Percentiles rank a stretch among this genome's conserved stretches.
These are phyloP conservation scores for Luscinia megarhynchos DNA, from an alignment of 2,797 vertebrate species.

Conservation along the genomic window DNA sequence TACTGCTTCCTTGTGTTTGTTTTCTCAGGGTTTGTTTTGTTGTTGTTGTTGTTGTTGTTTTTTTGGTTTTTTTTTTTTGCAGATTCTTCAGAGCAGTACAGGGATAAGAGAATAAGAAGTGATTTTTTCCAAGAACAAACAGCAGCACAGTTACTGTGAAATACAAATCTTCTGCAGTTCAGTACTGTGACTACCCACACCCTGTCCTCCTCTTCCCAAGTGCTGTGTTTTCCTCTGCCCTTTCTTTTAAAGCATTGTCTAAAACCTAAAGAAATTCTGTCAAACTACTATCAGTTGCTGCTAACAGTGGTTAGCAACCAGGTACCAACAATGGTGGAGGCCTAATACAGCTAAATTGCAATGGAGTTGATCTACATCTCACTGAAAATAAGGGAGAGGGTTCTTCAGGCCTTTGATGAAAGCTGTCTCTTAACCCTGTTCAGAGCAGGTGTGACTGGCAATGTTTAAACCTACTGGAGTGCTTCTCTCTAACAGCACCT, in stretches of 20 bases:
- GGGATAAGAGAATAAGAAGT: constrained; percentile 18
- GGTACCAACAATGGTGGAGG: not conserved
- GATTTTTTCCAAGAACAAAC: not conserved
- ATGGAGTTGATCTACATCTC: not conserved
- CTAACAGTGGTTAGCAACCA: not conserved
- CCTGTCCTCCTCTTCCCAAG: not conserved
- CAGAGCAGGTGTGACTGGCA: not conserved
- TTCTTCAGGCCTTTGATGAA: not conserved
- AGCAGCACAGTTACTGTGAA: not conserved
- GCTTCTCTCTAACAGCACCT: not conserved
- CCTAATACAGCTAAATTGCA: not conserved
- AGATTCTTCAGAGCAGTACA: not conserved
- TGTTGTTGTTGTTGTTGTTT: too few relatives aligned
- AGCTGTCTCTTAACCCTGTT: not conserved
- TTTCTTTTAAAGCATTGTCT: constrained; percentile 7
- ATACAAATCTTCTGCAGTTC: not conserved
- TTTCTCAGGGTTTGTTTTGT: not conserved
- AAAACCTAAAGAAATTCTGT: constrained; percentile 2
- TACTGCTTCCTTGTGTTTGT: not conserved
- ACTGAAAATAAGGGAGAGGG: not conserved
- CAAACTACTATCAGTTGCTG: not conserved
- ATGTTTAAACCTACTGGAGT: not conserved
- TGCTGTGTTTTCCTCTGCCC: not conserved
- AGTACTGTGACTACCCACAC: not conserved
- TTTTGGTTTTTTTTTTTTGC: not conserved